Percentiles rank a stretch among this genome's conserved stretches.
These are phyloP conservation scores for Doris montereyensis DNA, from an alignment of 2,888 invertebrate genomes.

Conservation along the genomic window DNA sequence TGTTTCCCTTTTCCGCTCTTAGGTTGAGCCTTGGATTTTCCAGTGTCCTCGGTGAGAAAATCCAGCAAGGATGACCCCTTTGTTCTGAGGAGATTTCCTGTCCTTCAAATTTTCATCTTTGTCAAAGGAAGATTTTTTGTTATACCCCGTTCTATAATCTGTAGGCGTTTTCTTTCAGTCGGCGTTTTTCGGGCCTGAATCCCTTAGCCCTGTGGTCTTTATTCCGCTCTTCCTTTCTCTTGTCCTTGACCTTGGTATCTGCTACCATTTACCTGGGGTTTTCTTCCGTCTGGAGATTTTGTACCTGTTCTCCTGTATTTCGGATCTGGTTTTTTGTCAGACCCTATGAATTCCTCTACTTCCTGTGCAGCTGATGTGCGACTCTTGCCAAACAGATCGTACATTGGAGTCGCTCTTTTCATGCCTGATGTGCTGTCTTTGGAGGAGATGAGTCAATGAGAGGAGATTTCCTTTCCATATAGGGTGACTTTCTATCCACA, in stretches of 20 bases:
- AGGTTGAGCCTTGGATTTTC: conserved; percentile 34
- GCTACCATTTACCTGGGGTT: too few relatives aligned
- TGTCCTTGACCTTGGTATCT: too few relatives aligned
- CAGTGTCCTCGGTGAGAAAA: conserved; percentile 37
- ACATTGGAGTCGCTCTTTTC: conserved; percentile 38
- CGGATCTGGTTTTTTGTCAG: conserved; percentile 33
- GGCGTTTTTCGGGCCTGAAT: conserved; percentile 20
- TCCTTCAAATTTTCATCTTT: conserved; percentile 26
- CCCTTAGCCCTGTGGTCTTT: too few relatives aligned
- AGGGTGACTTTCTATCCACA: too few relatives aligned
- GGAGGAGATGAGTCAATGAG: too few relatives aligned
- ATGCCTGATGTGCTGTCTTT: too few relatives aligned
- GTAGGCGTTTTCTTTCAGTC: too few relatives aligned
- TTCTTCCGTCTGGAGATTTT: conserved; percentile 42
- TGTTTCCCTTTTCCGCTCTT: neutral
- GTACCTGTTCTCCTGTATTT: conserved; percentile 21
- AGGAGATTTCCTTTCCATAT: too few relatives aligned
- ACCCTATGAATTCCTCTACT: conserved; percentile 38
- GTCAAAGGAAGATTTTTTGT: conserved; percentile 34
- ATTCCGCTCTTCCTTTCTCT: too few relatives aligned
- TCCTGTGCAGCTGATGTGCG: conserved; percentile 38
- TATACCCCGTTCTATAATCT: too few relatives aligned
- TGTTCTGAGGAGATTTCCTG: conserved; percentile 40
- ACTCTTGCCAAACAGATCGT: conserved; percentile 46
- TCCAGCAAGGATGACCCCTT: conserved; percentile 43